phyloP scores from a whole-genome alignment of 2,888 invertebrate species.

The Ectobius pallidus region DNA sequence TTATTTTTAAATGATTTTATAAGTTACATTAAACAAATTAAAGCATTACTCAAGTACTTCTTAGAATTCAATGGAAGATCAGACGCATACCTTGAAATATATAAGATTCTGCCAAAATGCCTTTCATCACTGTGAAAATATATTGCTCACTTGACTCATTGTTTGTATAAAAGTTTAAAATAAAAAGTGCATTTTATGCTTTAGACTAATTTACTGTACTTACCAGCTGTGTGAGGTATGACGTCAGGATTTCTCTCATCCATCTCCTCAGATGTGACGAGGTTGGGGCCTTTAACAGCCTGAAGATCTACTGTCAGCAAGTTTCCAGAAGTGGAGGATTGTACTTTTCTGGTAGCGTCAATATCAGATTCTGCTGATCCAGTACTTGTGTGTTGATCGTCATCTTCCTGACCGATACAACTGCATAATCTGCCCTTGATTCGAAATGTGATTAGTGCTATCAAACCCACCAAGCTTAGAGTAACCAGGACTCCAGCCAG shows the following conservation, averaged over 20 bases:
- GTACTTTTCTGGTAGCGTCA: constrained; percentile 44
- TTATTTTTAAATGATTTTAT: too few species aligned
- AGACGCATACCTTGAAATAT: too few species aligned
- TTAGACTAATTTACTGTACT: too few species aligned
- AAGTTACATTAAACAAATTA: too few species aligned
- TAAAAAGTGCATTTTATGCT: too few species aligned
- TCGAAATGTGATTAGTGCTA: constrained; percentile 23
- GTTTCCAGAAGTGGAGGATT: constrained; percentile 10
- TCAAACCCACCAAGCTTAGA: constrained; percentile 33
- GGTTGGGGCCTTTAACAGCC: constrained; percentile 20
- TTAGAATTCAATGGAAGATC: too few species aligned
- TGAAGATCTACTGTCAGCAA: constrained; percentile 30
- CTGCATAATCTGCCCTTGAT: constrained; percentile 19
- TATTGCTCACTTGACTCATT: too few species aligned
- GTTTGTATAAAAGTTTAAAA: too few species aligned
- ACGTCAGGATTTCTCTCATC: constrained; percentile 42
- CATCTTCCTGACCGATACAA: constrained; percentile 34
- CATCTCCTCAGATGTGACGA: constrained; percentile 15
- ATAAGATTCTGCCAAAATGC: too few species aligned
- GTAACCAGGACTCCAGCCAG: constrained; percentile 37
- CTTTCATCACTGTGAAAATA: too few species aligned
- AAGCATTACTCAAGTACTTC: too few species aligned
- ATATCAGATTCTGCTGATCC: constrained; percentile 44
- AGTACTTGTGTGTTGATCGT: constrained; percentile 30
- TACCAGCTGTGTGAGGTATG: constrained; percentile 40